Conservation (phyloP, 2,113 vertebrate species). For the Phycodurus eques region DNA sequence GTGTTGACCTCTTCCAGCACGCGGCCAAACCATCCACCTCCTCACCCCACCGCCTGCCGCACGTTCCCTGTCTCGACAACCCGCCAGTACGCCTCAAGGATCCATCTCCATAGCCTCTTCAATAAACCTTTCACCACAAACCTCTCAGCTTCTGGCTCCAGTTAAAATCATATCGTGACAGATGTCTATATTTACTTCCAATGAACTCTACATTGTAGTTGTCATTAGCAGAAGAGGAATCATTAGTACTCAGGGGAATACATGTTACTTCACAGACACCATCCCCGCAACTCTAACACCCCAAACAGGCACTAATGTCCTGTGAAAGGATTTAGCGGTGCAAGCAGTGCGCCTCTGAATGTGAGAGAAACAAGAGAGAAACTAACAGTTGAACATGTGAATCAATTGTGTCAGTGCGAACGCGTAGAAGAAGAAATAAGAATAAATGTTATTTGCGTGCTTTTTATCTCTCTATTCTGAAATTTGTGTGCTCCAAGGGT, state of each 20-base stretch:
- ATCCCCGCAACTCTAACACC: conserved; percentile 47
- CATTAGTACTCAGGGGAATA: conserved; percentile 17
- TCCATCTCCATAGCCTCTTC: no score
- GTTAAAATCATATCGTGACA: no score
- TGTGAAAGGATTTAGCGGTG: conserved; percentile 36
- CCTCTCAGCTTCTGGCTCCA: no score
- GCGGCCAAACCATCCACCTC: no score
- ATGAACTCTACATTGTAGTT: neutral
- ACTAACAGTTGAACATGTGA: conserved; percentile 40
- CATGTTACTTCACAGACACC: conserved; percentile 34
- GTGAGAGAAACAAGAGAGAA: conserved; percentile 42
- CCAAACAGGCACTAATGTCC: conserved; percentile 35
- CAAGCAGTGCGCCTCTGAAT: conserved; percentile 25
- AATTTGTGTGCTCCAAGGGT: conserved; percentile 7
- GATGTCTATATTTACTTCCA: no score
- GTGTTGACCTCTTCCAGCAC: no score
- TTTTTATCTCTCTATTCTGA: neutral
- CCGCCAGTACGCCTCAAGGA: no score
- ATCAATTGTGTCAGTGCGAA: conserved; percentile 20
- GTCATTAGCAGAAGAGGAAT: conserved; percentile 19
- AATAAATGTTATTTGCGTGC: neutral
- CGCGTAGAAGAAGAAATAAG: neutral
- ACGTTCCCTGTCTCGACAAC: no score
- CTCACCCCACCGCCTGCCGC: no score
- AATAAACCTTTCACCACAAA: no score